Evolutionary conservation across 2,113 vertebrate species (phyloP).

Genomic region (Tetraodon nigroviridis): DNA sequence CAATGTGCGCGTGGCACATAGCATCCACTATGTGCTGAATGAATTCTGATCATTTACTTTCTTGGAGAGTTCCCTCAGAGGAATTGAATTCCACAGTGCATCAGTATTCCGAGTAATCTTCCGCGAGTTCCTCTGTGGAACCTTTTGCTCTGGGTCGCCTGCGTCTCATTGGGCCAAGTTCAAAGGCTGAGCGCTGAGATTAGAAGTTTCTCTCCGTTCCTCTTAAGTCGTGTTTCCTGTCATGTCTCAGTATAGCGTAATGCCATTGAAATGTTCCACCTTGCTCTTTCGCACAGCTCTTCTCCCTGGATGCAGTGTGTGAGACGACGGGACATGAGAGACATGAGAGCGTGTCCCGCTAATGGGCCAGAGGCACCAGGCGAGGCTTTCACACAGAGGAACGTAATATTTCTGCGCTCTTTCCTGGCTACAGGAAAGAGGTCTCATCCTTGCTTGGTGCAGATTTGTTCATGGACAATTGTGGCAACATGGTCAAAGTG

Average conservation of each 20-base stretch:
- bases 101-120: constrained; percentile 78
- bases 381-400: constrained; percentile 31
- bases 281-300: constrained; percentile 44
- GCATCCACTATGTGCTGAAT: constrained; percentile 56
- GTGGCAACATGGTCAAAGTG: constrained; percentile 40
- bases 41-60: constrained; percentile 66
- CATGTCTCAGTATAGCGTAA: constrained; percentile 51
- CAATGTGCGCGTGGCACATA: constrained; percentile 17
- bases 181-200: constrained; percentile 75
- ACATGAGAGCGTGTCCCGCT: constrained; percentile 36
- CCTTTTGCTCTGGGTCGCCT: constrained; percentile 71
- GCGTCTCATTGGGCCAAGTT: constrained; percentile 72
- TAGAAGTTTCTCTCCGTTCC: constrained; percentile 68
- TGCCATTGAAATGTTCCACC: constrained; percentile 56
- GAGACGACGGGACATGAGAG: constrained; percentile 39
- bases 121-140: constrained; percentile 71
- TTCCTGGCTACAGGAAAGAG: constrained; percentile 54
- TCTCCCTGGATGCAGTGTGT: constrained; percentile 37
- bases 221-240: constrained; percentile 63
- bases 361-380: constrained; percentile 48
- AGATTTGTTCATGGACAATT: constrained; percentile 42
- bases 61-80: constrained; percentile 65
- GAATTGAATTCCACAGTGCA: constrained; percentile 72
- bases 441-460: constrained; percentile 29
- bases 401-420: constrained; percentile 18